A percentile compares a stretch with the other conserved stretches of the same genome.
These are phyloP conservation scores for Chironomus riparius DNA, from an alignment of 2,888 invertebrate species.

Conservation along the genomic window DNA sequence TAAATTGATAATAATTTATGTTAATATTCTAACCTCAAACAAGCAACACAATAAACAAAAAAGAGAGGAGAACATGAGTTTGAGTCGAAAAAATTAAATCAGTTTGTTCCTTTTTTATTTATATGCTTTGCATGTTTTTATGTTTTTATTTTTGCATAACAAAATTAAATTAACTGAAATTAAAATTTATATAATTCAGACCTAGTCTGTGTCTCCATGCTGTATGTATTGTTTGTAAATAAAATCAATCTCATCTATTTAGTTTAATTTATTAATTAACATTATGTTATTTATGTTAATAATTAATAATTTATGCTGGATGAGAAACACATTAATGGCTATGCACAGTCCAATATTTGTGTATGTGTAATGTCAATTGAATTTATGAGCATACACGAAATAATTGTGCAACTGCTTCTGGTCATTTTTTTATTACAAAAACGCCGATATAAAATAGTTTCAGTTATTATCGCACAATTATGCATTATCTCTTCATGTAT, in stretches of 20 bases:
- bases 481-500: not conserved
- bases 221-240: not conserved
- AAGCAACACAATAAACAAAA: not conserved
- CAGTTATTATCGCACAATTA: constrained; percentile 8
- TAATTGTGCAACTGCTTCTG: not conserved
- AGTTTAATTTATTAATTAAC: not conserved
- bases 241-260: not conserved
- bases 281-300: not conserved
- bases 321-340: not conserved
- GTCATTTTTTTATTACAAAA: not conserved
- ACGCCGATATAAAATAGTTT: not conserved
- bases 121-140: not conserved
- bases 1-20: constrained; percentile 19
- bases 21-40: constrained; percentile 16
- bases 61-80: not conserved
- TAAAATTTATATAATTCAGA: too few species aligned
- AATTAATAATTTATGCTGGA: not conserved
- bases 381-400: constrained; percentile 1
- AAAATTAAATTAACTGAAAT: not conserved
- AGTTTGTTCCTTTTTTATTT: not conserved
- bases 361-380: constrained; percentile 12
- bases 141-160: not conserved
- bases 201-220: too few species aligned
- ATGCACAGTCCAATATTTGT: not conserved
- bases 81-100: not conserved